A percentile compares a stretch with the other conserved stretches of the same genome.
Evolutionary conservation across 2,797 vertebrate genomes (phyloP).

Genomic region (Takifugu rubripes): DNA sequence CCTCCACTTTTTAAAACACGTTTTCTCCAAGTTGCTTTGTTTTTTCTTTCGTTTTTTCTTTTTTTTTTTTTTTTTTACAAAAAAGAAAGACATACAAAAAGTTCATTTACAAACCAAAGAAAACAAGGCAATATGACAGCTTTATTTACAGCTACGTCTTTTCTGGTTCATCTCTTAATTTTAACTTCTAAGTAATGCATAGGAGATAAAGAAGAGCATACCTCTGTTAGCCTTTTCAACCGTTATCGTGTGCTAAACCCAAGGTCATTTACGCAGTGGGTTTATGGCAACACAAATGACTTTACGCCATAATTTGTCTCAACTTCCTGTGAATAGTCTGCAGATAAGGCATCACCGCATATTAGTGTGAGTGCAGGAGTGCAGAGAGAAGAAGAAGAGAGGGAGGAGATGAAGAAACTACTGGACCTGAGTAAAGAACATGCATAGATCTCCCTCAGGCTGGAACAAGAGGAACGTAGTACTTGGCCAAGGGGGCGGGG

Average conservation of each 20-base stretch:
- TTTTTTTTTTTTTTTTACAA: constrained; percentile 83
- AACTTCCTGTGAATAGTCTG: constrained; percentile 78
- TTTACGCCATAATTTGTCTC: constrained; percentile 71
- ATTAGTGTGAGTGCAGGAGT: constrained; percentile 75
- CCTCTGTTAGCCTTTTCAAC: constrained; percentile 66
- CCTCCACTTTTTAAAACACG: constrained; percentile 84
- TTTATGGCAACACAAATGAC: constrained; percentile 63
- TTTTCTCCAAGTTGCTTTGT: constrained; percentile 74
- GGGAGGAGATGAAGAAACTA: constrained; percentile 70
- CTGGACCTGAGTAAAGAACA: constrained; percentile 84
- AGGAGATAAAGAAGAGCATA: constrained; percentile 84
- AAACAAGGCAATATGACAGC: constrained; percentile 93
- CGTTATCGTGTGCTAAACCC: constrained; percentile 68
- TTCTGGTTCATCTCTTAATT: constrained; percentile 21
- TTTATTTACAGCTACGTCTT: constrained; percentile 91
- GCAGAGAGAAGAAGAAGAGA: constrained; percentile 60
- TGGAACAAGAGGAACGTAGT: constrained; percentile 60
- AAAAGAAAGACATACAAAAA: constrained; percentile 98
- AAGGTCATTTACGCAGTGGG: constrained; percentile 72
- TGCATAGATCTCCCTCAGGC: constrained; percentile 80
- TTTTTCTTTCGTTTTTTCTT: constrained; percentile 69
- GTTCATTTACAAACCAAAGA: constrained; percentile 99
- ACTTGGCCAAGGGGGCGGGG: constrained; percentile 21
- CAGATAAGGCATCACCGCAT: constrained; percentile 98
- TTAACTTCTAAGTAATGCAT: constrained; percentile 79